Percentiles rank a stretch among this genome's conserved stretches.
Evolutionary conservation across 2,113 vertebrate species (phyloP).

Genomic region (Hypanus sabinus): DNA sequence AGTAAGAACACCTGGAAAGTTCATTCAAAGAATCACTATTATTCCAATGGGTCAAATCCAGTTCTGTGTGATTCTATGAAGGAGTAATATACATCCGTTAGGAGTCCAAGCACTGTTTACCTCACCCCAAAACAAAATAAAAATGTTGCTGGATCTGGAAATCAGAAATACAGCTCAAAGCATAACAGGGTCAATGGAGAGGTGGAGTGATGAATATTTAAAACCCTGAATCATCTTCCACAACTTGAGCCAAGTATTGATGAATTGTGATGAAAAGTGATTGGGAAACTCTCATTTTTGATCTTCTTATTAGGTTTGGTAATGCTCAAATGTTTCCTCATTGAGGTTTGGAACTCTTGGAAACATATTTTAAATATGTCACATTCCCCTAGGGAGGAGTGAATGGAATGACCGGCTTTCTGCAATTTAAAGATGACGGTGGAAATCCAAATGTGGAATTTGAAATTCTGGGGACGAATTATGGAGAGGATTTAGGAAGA

Average conservation of each 20-base stretch:
- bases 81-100: neutral
- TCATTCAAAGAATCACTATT: neutral
- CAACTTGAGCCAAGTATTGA: too few relatives aligned
- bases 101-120: neutral
- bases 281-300: neutral
- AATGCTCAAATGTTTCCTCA: neutral
- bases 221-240: too few relatives aligned
- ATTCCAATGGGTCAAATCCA: neutral
- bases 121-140: too few relatives aligned
- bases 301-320: too few relatives aligned
- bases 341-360: neutral
- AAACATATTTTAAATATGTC: slow-evolving; percentile 29
- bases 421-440: slow-evolving; percentile 90
- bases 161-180: too few relatives aligned
- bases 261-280: neutral
- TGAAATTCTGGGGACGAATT: slow-evolving; percentile 96
- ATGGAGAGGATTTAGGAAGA: slow-evolving; percentile 89
- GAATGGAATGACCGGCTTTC: slow-evolving; percentile 81
- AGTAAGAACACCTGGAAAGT: neutral
- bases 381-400: slow-evolving; percentile 69
- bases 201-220: too few relatives aligned
- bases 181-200: too few relatives aligned
- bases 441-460: slow-evolving; percentile 92
- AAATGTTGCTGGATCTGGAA: too few relatives aligned
- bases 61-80: neutral